Conservation (phyloP, 2,888 invertebrate species). For the Linnaemya tessellans region DNA sequence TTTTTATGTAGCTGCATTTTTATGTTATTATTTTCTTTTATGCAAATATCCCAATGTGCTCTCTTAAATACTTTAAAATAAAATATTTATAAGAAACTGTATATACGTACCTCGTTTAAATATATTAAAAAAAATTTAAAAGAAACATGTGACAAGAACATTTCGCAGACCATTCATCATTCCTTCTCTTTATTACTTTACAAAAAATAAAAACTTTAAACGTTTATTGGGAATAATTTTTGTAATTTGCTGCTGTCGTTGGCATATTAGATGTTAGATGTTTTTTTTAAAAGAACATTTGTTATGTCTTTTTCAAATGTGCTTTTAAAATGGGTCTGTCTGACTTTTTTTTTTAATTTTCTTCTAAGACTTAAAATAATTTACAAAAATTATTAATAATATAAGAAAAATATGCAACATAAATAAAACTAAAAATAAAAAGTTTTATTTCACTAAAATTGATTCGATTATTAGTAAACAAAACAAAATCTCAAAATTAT, state of each 20-base stretch:
- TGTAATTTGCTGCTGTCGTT: neutral
- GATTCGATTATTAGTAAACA: constrained; percentile 33
- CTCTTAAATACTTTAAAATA: no score
- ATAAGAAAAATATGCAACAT: constrained; percentile 15
- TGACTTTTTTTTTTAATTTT: constrained; percentile 15
- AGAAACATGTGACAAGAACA: constrained; percentile 53
- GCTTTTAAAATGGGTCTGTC: constrained; percentile 31
- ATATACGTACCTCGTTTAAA: no score
- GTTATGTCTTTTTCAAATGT: neutral
- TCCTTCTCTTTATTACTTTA: constrained; percentile 56
- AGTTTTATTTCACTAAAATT: constrained; percentile 28
- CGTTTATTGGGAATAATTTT: constrained; percentile 41
- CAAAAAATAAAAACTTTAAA: constrained; percentile 40
- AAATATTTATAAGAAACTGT: neutral
- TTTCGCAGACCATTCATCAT: constrained; percentile 59
- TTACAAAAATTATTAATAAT: constrained; percentile 47
- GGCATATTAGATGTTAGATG: neutral
- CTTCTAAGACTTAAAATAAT: constrained; percentile 48
- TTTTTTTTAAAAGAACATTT: constrained; percentile 32
- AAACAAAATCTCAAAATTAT: constrained; percentile 49
- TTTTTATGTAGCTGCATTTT: no score
- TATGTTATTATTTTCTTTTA: neutral
- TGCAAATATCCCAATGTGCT: neutral
- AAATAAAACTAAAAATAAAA: constrained; percentile 33
- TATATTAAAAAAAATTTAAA: neutral